Evolutionary conservation across 35 echinoderm and acorn worm genomes (phyloP), one percentile per base, ranked within the genome.

Genomic region (Lytechinus variegatus): DNA sequence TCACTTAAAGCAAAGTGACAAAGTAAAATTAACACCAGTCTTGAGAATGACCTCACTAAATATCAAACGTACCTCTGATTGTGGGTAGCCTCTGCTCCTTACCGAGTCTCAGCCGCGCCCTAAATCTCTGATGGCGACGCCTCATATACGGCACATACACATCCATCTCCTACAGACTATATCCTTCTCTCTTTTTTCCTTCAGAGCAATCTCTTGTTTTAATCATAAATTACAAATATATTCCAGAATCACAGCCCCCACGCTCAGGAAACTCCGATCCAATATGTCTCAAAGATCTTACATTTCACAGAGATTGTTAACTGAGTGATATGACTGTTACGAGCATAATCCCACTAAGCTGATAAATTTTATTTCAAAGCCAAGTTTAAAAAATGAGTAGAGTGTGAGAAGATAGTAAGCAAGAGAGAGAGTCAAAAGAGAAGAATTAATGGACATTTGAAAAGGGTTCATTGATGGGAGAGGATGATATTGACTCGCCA

Each of bases 31-130:
- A 79, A 79, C 12, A 24, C 21, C 66, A 79, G 66, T 79, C 66
- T 79, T 58, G 19, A 79, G 66, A 79, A 79, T 79, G 66, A 79
- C 66, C 66, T 79, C n/a, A 24, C 19, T 79, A 16, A 79, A 79
- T 51, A 90, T 21, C 88, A 44, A 44, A 93, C 91, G 6, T 93
- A 93, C 92, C 92, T 93, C 54, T 54, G 52, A 93, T 93, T 14
- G 92, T 93, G 92, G 92, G 92, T 27, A 93, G 92, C 55, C 92
- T 54, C 52, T 93, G 52, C 52, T 93, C 92, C 92, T 57, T 93
- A 5, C 52, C 52, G 21, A 93, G 54, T 54, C 92, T 33, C 54
- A 93, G 57, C 57, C 54, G 28, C 29, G 92, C 92, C 92, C 92
- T 93, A 27, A 93, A 93, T 93, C 54, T 54, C 92, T 93, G 92